phyloP scores from a whole-genome alignment of 2,113 vertebrate species.

The Collichthys lucidus region DNA sequence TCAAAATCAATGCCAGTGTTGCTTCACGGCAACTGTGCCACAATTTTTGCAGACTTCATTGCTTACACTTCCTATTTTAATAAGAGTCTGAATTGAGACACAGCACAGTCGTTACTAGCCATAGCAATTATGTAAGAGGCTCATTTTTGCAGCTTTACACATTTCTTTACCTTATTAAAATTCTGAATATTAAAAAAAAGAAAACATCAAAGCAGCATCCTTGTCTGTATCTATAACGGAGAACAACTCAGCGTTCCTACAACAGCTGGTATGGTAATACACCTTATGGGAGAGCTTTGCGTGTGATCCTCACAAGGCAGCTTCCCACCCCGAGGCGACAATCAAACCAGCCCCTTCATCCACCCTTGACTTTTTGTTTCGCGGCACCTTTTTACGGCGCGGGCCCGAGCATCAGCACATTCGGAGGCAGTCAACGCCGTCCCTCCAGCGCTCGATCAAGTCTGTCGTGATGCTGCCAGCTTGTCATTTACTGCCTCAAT shows the following conservation, averaged over 20 bases:
- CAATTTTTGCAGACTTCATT: too few relatives aligned
- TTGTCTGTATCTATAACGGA: not conserved
- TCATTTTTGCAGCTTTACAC: too few relatives aligned
- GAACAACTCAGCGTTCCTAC: slow-evolving; percentile 12
- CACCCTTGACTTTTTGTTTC: slow-evolving; percentile 32
- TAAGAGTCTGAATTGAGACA: too few relatives aligned
- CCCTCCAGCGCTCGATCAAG: slow-evolving; percentile 53
- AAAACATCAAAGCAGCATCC: not conserved
- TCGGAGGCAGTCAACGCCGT: slow-evolving; percentile 29
- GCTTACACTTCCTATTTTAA: too few relatives aligned
- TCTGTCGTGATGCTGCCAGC: slow-evolving; percentile 62
- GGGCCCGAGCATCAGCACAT: slow-evolving; percentile 52
- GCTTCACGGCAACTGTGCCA: too few relatives aligned
- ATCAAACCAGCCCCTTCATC: slow-evolving; percentile 29
- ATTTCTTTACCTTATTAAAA: too few relatives aligned
- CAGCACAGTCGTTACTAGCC: too few relatives aligned
- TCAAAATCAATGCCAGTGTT: not conserved
- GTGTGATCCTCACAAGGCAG: slow-evolving; percentile 11
- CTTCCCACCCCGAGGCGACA: slow-evolving; percentile 19
- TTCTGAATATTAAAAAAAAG: not conserved
- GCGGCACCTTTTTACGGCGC: slow-evolving; percentile 34
- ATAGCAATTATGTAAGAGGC: too few relatives aligned
- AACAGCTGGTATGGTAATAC: slow-evolving; percentile 17
- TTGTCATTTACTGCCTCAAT: slow-evolving; percentile 69
- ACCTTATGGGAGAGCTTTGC: slow-evolving; percentile 8